Evolutionary conservation across 2,113 vertebrate genomes (phyloP).

Genomic region (Triplophysa dalaica): DNA sequence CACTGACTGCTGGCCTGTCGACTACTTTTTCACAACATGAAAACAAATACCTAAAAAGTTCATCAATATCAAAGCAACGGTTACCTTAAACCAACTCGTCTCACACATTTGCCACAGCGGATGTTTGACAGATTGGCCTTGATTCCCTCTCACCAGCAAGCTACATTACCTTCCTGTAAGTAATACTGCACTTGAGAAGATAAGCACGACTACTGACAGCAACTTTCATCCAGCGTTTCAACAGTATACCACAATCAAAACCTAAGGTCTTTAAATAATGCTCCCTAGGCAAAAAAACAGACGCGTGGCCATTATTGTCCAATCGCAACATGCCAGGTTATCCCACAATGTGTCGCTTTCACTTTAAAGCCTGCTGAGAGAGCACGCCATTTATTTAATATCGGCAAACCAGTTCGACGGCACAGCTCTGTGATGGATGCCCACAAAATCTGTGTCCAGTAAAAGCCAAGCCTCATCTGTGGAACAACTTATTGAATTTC

Average conservation of each 20-base stretch:
- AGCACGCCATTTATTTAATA: constrained; percentile 38
- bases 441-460: constrained; percentile 38
- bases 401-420: constrained; percentile 37
- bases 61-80: neutral
- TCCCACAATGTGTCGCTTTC: constrained; percentile 16
- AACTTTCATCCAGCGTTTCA: constrained; percentile 43
- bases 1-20: neutral
- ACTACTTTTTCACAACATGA: neutral
- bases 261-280: constrained; percentile 3
- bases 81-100: neutral
- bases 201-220: constrained; percentile 44
- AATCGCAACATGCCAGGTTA: constrained; percentile 18
- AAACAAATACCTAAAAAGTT: neutral
- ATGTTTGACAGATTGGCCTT: constrained; percentile 21
- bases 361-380: constrained; percentile 40
- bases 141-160: constrained; percentile 46
- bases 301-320: neutral
- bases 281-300: constrained; percentile 17
- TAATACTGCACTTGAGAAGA: constrained; percentile 49
- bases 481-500: constrained; percentile 50
- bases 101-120: neutral
- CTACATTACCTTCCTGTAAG: constrained; percentile 29
- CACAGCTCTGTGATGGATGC: constrained; percentile 34
- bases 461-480: constrained; percentile 34
- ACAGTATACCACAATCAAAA: constrained; percentile 13